These are phyloP conservation scores for Perithous albicinctus DNA, from an alignment of 2,888 invertebrate genomes.

Conservation along the genomic window DNA sequence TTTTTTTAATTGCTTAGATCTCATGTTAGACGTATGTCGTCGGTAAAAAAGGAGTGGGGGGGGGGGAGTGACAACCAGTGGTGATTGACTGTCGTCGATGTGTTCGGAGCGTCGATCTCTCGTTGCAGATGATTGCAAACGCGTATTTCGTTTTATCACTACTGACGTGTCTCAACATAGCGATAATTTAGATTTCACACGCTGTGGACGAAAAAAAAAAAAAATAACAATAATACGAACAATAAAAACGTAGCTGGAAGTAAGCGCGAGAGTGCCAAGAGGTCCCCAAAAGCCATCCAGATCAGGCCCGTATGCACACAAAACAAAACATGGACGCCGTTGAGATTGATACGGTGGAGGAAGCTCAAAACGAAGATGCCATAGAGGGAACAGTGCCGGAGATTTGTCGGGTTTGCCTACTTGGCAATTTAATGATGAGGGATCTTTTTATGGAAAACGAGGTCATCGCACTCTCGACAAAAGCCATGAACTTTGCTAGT, in stretches of 20 bases:
- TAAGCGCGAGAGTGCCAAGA: not conserved
- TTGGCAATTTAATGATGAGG: constrained; percentile 78
- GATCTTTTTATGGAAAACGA: constrained; percentile 79
- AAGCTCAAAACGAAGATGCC: constrained; percentile 75
- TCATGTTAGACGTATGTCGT: too few relatives aligned
- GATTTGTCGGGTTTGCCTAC: constrained; percentile 81
- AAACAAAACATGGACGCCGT: constrained; percentile 83
- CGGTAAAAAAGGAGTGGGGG: not conserved
- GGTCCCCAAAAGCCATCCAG: constrained; percentile 31
- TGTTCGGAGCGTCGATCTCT: constrained; percentile 11
- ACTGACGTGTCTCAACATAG: not conserved
- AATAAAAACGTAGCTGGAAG: too few relatives aligned
- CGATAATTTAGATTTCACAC: not conserved
- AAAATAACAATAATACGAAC: too few relatives aligned
- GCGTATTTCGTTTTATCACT: not conserved
- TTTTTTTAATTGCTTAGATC: too few relatives aligned
- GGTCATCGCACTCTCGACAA: constrained; percentile 77
- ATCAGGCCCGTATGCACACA: constrained; percentile 66
- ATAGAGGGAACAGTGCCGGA: constrained; percentile 75
- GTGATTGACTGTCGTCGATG: constrained; percentile 10
- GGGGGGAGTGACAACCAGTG: not conserved
- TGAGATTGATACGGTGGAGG: constrained; percentile 79
- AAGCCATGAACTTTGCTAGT: constrained; percentile 82
- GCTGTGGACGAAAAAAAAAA: too few relatives aligned
- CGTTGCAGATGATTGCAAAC: constrained; percentile 23